Percentiles rank a stretch among this genome's conserved stretches.
These are phyloP conservation scores for Hyperoplus immaculatus DNA, from an alignment of 2,797 vertebrate species.

Conservation along the genomic window DNA sequence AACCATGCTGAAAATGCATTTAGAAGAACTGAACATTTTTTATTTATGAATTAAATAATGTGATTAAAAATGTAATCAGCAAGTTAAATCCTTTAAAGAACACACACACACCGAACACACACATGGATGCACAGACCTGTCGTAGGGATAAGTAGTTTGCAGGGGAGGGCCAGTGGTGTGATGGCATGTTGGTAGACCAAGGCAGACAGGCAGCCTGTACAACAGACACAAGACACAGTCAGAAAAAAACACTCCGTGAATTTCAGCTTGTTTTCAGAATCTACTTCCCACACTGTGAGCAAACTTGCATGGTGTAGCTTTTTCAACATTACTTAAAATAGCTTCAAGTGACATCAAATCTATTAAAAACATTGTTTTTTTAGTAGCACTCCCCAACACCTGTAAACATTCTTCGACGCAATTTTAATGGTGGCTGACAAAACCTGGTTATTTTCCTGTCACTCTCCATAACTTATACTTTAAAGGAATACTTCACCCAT, in stretches of 20 bases:
- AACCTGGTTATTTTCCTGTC: not conserved
- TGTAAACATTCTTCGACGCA: not conserved
- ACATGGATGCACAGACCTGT: constrained; percentile 80
- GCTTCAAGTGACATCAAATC: no score
- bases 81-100: not conserved
- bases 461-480: not conserved
- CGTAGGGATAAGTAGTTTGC: constrained; percentile 96
- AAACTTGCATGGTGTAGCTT: not conserved
- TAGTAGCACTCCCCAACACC: not conserved
- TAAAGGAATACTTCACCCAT: no score
- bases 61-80: not conserved
- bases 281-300: not conserved
- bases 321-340: not conserved
- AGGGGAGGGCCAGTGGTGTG: constrained; percentile 96
- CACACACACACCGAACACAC: not conserved
- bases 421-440: not conserved
- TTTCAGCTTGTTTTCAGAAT: not conserved
- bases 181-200: constrained; percentile 99
- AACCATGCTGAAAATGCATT: no score
- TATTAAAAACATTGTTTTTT: no score
- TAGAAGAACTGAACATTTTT: no score
- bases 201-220: constrained; percentile 94
- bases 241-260: constrained; percentile 9
- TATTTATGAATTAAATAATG: not conserved
- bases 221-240: constrained; percentile 43